These are phyloP conservation scores for Pedetes capensis DNA, from an alignment of 2,113 vertebrate species.

Conservation along the genomic window DNA sequence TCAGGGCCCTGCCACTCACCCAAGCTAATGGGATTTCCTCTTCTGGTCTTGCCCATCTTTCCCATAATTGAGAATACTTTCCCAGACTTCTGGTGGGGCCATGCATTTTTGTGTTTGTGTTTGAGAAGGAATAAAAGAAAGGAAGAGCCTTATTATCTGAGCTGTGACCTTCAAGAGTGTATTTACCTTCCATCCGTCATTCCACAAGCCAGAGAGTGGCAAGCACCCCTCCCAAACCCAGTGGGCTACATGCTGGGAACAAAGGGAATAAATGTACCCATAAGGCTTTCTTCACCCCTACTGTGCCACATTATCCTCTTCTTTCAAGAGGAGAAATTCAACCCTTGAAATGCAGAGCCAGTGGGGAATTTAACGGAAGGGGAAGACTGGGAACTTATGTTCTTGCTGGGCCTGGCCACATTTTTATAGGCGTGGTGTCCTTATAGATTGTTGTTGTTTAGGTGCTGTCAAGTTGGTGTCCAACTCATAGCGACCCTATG, in stretches of 20 bases:
- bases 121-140: neutral
- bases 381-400: neutral
- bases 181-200: neutral
- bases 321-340: neutral
- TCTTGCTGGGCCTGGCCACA: neutral
- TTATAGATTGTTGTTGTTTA: too few relatives aligned
- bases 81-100: slow-evolving; percentile 39
- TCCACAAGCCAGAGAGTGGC: neutral
- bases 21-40: slow-evolving; percentile 15
- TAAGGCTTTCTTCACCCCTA: neutral
- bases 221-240: neutral
- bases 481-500: too few relatives aligned
- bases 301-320: neutral
- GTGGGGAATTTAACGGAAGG: neutral
- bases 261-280: neutral
- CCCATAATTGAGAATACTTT: neutral
- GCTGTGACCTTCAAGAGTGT: neutral
- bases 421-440: neutral
- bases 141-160: slow-evolving; percentile 25
- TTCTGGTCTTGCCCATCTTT: slow-evolving; percentile 37
- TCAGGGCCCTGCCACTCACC: neutral
- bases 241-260: neutral
- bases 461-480: too few relatives aligned
- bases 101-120: neutral
- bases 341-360: neutral